Percentiles rank a stretch among this genome's conserved stretches.
Conservation (phyloP, 2,797 vertebrate species). For the Gorsachius magnificus region DNA sequence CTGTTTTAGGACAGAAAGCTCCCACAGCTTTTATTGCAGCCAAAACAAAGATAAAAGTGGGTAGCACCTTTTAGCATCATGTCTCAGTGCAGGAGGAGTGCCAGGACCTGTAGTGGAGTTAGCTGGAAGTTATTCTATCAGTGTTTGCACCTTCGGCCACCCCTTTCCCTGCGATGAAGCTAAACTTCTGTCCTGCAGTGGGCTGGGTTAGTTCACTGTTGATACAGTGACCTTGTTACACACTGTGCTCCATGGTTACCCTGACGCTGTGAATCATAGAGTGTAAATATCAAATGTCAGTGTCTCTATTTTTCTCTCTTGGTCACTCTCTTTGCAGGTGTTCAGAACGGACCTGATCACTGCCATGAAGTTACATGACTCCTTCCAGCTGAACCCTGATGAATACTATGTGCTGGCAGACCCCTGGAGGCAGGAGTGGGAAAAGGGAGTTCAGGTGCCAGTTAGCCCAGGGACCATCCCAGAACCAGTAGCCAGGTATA, state of each 20-base stretch:
- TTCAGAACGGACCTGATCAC: slow-evolving; percentile 98
- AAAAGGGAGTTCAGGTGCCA: slow-evolving; percentile 97
- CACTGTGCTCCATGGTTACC: slow-evolving; percentile 57
- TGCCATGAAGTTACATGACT: slow-evolving; percentile 98
- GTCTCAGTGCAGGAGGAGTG: background rate
- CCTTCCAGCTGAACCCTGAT: slow-evolving; percentile 91
- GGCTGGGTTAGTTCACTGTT: slow-evolving; percentile 19
- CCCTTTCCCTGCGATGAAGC: background rate
- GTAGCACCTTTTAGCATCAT: background rate
- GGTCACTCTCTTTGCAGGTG: slow-evolving; percentile 81
- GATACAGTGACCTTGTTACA: slow-evolving; percentile 49
- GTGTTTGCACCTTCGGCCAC: background rate
- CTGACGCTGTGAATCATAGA: slow-evolving; percentile 57
- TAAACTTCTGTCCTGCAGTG: background rate
- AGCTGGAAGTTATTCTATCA: background rate
- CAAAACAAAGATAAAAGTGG: background rate
- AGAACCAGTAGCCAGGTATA: slow-evolving; percentile 88
- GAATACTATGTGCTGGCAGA: slow-evolving; percentile 94
- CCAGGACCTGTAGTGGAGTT: background rate
- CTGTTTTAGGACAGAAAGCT: background rate
- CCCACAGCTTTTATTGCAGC: background rate
- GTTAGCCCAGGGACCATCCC: slow-evolving; percentile 94
- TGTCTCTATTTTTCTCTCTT: slow-evolving; percentile 63
- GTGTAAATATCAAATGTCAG: slow-evolving; percentile 59
- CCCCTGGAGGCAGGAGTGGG: slow-evolving; percentile 98